phyloP scores from a whole-genome alignment of 2,888 invertebrate species.

The Prosapia bicincta region DNA sequence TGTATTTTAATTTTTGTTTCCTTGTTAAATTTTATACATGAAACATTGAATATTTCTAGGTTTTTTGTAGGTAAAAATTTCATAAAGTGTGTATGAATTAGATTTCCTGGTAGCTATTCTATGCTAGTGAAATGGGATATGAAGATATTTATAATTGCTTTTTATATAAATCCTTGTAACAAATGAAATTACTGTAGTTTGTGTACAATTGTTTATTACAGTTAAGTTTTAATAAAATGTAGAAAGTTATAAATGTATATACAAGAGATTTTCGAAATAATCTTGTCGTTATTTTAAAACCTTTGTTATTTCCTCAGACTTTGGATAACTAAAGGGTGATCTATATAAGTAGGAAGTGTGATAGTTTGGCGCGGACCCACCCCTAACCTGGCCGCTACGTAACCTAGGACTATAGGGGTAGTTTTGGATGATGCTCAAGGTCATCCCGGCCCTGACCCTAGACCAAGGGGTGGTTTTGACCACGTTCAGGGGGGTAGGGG shows the following conservation, averaged over 20 bases:
- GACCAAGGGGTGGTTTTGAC: too few species aligned
- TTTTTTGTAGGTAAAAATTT: not conserved
- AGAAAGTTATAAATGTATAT: not conserved
- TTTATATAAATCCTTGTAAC: not conserved
- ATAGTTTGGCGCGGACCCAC: too few species aligned
- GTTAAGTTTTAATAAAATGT: not conserved
- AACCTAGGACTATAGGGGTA: too few species aligned
- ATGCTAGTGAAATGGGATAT: not conserved
- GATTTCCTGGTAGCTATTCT: not conserved
- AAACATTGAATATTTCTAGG: not conserved
- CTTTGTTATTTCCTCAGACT: not conserved
- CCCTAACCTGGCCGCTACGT: too few species aligned
- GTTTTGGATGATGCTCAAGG: too few species aligned
- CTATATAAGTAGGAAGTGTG: too few species aligned
- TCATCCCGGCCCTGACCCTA: too few species aligned
- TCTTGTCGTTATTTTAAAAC: not conserved
- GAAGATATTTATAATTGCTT: not conserved
- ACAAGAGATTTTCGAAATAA: not conserved
- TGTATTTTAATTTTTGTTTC: too few species aligned
- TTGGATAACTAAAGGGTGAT: too few species aligned
- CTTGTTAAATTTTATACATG: too few species aligned
- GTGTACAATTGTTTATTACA: not conserved
- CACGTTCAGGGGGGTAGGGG: too few species aligned
- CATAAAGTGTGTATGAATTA: not conserved
- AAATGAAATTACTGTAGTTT: not conserved